Evolutionary conservation across 2,113 vertebrate species (phyloP), one percentile per base, ranked within the genome.

Genomic region (Cochlearius cochlearius): DNA sequence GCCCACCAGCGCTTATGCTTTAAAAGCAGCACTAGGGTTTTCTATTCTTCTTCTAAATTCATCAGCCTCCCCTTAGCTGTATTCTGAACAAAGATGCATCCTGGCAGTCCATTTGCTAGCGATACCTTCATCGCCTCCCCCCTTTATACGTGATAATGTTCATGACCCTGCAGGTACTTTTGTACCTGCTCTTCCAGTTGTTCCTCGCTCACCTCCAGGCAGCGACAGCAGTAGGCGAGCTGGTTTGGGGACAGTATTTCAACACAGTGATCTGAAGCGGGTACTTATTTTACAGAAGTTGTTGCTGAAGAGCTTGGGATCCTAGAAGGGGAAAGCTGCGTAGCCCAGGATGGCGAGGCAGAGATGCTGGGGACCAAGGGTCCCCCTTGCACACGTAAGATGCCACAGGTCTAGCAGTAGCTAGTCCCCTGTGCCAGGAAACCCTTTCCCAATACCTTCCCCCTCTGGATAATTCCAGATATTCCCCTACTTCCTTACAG

Each of bases 81-180:
- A 26, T 26, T 47, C 30, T 66, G 53, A 73, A 19, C 34, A 83
- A 64, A 43, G 15, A 4, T 7, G 36, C 17, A 7, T 15, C 0
- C 0, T 19, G 16, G 34, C 41, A 56, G 53, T 36, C 58, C 30
- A 10, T 52, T 67, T 39, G 8, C 55, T 47, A 67, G 47, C 0
- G 13, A 23, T 45, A 34, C 12, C 32, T 66, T 76, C n/a, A 7
- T 15, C 16, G 5, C 43, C 25, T 55, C 23, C 18, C 19, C 59
- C 38, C 64, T 53, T 63, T 1, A 1, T 6, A 21, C 25, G 7
- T 32, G 17, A 20, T 10, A 29, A 11, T 8, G 66, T n/a, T 36
- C 19, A 2, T 22, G 59, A 45, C 39, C 52, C 38, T 36, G 32
- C 0, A 0, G 15, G 27, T 52, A 8, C 62, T 55, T 77, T 12